Evolutionary conservation across 2,113 vertebrate genomes (phyloP), one percentile per base, ranked within the genome.

Genomic region (Hirundichthys speculiger): DNA sequence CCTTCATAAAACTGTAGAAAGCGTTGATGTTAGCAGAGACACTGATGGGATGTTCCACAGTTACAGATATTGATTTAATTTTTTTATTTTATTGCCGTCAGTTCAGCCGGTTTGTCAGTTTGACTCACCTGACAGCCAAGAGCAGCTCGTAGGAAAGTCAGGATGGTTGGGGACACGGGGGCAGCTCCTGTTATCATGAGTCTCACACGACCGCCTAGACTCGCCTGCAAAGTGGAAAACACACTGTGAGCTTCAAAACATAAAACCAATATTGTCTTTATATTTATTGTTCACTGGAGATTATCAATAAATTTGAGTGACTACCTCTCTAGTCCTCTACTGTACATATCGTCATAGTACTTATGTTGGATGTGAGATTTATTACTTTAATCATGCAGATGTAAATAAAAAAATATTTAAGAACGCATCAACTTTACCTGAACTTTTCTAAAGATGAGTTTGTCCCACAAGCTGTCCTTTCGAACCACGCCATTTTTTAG

Each of bases 391-490:
- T 10, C 30, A 9, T 2, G 30, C 30, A 34, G 30, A 34, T 34
- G 30, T 4, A 34, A 11, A n/a, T 8, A 18, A 45, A 45, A 9
- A 19, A n/a, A n/a, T n/a, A n/a, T n/a, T 45, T 19, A 19, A 6
- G 2, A 8, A 18, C n/a, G n/a, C n/a, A n/a, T n/a, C n/a, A n/a
- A n/a, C n/a, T 48, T 58, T 87, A 98, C 98, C 96, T 99, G 98
- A 30, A 99, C 93, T 91, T 98, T 99, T 64, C 82, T 94, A 83
- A 99, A 99, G 90, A 99, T 95, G 2, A 99, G 88, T 79, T 90
- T 96, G 81, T 99, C 98, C 98, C 98, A 99, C 64, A 99, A 85
- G 85, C 96, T 99, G 89, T 98, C 94, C 59, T 91, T 94, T 85
- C 97, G 91, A 11, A 98, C 84, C 68, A 99, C 92, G 1, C 98